Evolutionary conservation across 2,113 vertebrate species (phyloP).

Genomic region (Pogona vitticeps): DNA sequence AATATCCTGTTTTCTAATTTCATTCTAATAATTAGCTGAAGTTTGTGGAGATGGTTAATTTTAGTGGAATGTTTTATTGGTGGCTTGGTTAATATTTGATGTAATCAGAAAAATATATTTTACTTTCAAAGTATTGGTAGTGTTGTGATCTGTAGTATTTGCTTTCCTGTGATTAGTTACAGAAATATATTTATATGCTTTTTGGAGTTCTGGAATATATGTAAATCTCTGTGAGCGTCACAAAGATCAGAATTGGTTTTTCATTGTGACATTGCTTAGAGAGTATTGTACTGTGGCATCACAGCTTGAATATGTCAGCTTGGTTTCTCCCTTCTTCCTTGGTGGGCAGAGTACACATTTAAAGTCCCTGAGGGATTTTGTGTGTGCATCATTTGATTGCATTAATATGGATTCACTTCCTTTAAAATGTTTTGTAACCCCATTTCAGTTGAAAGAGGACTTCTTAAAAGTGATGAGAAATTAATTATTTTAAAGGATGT

Average conservation of each 20-base stretch:
- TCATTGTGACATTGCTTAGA: background rate
- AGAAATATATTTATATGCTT: conserved; percentile 21
- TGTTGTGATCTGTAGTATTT: conserved; percentile 24
- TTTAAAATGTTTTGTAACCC: background rate
- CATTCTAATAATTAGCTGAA: conserved; percentile 43
- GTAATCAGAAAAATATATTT: background rate
- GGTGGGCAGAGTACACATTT: background rate
- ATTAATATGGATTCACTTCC: background rate
- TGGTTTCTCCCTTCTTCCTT: background rate
- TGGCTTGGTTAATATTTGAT: conserved; percentile 27
- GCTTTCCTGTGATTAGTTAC: conserved; percentile 18
- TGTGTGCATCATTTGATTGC: background rate
- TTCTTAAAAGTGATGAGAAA: no score
- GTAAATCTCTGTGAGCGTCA: background rate
- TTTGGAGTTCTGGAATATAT: background rate
- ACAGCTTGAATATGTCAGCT: background rate
- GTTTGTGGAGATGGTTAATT: conserved; percentile 59
- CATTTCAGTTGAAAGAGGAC: no score
- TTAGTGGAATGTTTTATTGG: conserved; percentile 49
- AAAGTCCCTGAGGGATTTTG: background rate
- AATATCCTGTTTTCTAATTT: conserved; percentile 63
- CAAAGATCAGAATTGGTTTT: background rate
- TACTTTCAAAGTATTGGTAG: conserved; percentile 32
- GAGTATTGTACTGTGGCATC: background rate
- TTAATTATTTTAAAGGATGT: no score